A percentile compares a stretch with the other conserved stretches of the same genome.
These are phyloP conservation scores for Platichthys flesus DNA, from an alignment of 2,113 vertebrate species.

Conservation along the genomic window DNA sequence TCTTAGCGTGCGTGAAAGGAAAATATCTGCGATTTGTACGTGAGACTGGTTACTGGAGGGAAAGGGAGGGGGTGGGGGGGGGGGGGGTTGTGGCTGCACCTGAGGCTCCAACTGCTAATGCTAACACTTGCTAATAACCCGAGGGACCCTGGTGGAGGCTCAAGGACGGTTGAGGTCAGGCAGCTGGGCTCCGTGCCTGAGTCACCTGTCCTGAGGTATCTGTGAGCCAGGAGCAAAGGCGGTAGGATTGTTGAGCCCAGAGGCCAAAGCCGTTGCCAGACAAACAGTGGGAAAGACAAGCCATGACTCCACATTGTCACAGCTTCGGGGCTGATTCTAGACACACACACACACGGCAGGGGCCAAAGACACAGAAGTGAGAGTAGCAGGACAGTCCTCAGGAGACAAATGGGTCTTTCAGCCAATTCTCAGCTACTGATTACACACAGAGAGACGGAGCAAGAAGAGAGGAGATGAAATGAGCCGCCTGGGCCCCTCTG, in stretches of 20 bases:
- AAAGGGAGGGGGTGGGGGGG: neutral
- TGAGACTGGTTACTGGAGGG: conserved; percentile 31
- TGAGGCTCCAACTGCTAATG: conserved; percentile 51
- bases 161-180: conserved; percentile 66
- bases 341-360: conserved; percentile 36
- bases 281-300: conserved; percentile 40
- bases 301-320: conserved; percentile 30
- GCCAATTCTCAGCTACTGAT: conserved; percentile 64
- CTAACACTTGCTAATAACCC: conserved; percentile 59
- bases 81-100: conserved; percentile 32
- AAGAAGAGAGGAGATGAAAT: conserved; percentile 43
- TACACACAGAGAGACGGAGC: conserved; percentile 52
- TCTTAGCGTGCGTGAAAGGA: conserved; percentile 45
- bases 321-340: conserved; percentile 50
- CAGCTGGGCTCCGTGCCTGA: conserved; percentile 50
- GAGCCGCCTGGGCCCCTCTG: conserved; percentile 18
- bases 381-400: conserved; percentile 76
- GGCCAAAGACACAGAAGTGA: conserved; percentile 60
- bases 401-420: conserved; percentile 70
- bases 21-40: conserved; percentile 37
- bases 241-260: conserved; percentile 33
- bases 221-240: conserved; percentile 46
- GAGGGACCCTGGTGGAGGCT: conserved; percentile 36
- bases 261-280: conserved; percentile 43
- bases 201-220: conserved; percentile 51